Evolutionary conservation across 2,113 vertebrate genomes (phyloP).

Genomic region (Esox niger): DNA sequence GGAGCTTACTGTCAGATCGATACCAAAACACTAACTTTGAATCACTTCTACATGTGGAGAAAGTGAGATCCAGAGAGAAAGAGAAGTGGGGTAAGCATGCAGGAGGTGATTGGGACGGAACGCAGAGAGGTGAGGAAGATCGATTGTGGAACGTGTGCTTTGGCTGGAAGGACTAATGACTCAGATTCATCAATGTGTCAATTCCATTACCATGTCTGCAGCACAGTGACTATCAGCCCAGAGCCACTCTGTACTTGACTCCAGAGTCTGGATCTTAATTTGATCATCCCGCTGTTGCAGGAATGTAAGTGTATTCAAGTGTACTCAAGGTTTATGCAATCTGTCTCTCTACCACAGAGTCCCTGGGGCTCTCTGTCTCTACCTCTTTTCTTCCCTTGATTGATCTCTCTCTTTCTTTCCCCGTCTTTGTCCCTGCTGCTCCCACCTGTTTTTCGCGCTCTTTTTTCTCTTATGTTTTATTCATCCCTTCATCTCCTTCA

Average conservation of each 20-base stretch:
- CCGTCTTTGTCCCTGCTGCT: background rate
- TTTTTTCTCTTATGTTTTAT: background rate
- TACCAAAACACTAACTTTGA: no score
- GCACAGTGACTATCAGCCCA: background rate
- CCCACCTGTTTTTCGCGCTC: background rate
- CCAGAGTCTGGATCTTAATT: no score
- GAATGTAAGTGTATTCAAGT: no score
- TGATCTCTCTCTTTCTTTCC: background rate
- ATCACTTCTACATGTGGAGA: no score
- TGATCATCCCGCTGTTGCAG: no score
- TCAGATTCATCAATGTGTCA: background rate
- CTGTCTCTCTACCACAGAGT: background rate
- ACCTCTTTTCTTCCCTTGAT: background rate
- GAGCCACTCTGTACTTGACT: background rate
- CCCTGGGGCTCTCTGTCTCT: background rate
- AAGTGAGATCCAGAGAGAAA: no score
- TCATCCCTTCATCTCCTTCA: background rate
- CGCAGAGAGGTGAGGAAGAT: background rate
- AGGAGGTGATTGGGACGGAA: background rate
- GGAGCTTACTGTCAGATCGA: no score
- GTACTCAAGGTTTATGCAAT: no score
- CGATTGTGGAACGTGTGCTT: background rate
- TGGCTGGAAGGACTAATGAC: background rate
- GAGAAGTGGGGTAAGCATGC: no score
- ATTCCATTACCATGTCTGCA: background rate